These are phyloP conservation scores for Hymenochirus boettgeri DNA, from an alignment of 2,113 vertebrate genomes.

Conservation along the genomic window DNA sequence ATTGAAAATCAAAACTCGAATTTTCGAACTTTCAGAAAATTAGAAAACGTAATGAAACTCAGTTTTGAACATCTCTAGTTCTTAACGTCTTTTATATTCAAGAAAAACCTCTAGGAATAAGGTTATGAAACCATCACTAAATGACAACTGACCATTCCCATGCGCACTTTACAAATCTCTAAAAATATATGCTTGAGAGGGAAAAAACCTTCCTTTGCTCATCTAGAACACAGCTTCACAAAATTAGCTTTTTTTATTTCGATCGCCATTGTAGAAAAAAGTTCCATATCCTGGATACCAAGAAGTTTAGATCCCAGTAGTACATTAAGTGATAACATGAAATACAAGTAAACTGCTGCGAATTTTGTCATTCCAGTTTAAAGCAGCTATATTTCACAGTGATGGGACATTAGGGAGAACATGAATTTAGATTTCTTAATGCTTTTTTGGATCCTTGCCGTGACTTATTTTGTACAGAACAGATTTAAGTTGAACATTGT, in stretches of 20 bases:
- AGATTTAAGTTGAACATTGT: slow-evolving; percentile 20
- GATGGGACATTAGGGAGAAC: slow-evolving; percentile 34
- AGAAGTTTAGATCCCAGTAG: slow-evolving; percentile 22
- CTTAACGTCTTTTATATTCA: no score
- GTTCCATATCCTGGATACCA: slow-evolving; percentile 8
- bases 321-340: slow-evolving; percentile 27
- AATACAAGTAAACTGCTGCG: slow-evolving; percentile 34
- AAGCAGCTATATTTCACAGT: slow-evolving; percentile 33
- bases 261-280: slow-evolving; percentile 13
- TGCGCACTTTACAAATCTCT: no score
- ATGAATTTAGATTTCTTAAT: slow-evolving; percentile 28
- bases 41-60: no score
- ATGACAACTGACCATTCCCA: no score
- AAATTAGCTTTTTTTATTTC: neutral
- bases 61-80: no score
- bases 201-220: no score
- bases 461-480: slow-evolving; percentile 24
- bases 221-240: neutral
- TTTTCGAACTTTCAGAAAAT: no score
- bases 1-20: no score
- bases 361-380: slow-evolving; percentile 31
- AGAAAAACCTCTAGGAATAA: no score
- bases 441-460: slow-evolving; percentile 27
- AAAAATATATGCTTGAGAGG: no score
- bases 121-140: no score